Evolutionary conservation across 2,797 vertebrate species (phyloP).

Genomic region (Cirrhinus mrigala): DNA sequence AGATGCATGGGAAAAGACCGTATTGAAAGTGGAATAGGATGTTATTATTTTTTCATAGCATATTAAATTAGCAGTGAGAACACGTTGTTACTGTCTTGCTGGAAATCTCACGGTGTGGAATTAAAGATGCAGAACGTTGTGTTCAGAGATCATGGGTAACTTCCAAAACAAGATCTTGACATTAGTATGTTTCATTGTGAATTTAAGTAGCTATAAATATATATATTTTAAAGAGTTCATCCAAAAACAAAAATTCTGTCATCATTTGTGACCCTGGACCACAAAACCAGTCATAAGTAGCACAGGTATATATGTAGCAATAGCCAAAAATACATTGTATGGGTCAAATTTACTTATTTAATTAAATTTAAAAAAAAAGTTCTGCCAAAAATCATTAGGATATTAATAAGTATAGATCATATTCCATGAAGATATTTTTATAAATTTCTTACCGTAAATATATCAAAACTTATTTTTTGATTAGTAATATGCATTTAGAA

Average conservation of each 20-base stretch:
- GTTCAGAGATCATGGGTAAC: background rate
- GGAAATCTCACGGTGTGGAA: conserved; percentile 34
- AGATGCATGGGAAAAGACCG: conserved; percentile 18
- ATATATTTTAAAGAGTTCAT: background rate
- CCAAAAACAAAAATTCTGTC: background rate
- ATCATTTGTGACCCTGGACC: background rate
- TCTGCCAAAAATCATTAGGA: too few species aligned
- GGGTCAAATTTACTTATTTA: too few species aligned
- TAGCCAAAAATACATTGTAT: too few species aligned
- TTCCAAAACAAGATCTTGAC: conserved; percentile 16
- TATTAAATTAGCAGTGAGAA: conserved; percentile 28
- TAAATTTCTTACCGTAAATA: too few species aligned
- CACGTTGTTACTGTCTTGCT: conserved; percentile 4
- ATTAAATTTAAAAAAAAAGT: too few species aligned
- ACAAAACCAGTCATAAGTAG: too few species aligned
- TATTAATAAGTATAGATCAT: too few species aligned
- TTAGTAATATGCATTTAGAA: too few species aligned
- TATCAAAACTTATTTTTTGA: too few species aligned
- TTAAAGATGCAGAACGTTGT: conserved; percentile 27
- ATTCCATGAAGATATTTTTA: too few species aligned
- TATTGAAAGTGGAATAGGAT: conserved; percentile 26
- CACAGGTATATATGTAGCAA: too few species aligned
- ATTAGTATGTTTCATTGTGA: background rate
- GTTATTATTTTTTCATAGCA: conserved; percentile 43
- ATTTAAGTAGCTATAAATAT: background rate